Base-by-base conservation (phyloP, 2,113 vertebrate species). In the Baryphthengus martii region DNA sequence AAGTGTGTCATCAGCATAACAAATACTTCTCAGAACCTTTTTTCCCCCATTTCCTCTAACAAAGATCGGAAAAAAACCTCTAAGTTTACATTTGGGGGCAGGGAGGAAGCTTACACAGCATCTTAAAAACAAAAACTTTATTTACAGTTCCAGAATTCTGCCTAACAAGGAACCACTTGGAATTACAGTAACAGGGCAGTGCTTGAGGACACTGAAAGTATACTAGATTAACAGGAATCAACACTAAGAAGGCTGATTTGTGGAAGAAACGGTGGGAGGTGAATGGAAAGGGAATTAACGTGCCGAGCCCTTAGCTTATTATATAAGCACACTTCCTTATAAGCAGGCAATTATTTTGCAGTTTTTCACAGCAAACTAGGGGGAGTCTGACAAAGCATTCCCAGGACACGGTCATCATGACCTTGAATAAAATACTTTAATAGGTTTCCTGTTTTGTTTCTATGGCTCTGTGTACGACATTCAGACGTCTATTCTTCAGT, bases 171-270 rank as follows among this genome's bases (percentile, higher is more conserved):
- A 90, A 9, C 4, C 19, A 68, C 26, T 58, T 8, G 17, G 16
- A 26, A 86, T 45, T 67, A 47, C 19, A 85, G 0, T 52, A 59
- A 45, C 23, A 85, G 21, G 28, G 17, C 31, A 85, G 39, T 4
- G 2, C 72, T 63, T 39, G 11, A 89, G 42, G 56, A 81, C 33
- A 42, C 2, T 52, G 24, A 58, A 80, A 85, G 55, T 1, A 1
- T 50, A 71, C 81, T 67, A 91, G 39, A 85, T 45, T 67, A 91
- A 72, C 24, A 89, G 44, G 44, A 84, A 85, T 16, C 44, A 87
- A 78, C 5, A 4, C 18, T 59, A 91, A 90, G 42, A 79, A 71
- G 61, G 44, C 16, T 68, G 40, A 85, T 65, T 82, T n/a, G 65
- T 8, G 6, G 37, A 76, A 85, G 21, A 88, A 91, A 72, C 42